These are phyloP conservation scores for Orthosia gracilis DNA, from an alignment of 2,888 invertebrate genomes.

Conservation along the genomic window DNA sequence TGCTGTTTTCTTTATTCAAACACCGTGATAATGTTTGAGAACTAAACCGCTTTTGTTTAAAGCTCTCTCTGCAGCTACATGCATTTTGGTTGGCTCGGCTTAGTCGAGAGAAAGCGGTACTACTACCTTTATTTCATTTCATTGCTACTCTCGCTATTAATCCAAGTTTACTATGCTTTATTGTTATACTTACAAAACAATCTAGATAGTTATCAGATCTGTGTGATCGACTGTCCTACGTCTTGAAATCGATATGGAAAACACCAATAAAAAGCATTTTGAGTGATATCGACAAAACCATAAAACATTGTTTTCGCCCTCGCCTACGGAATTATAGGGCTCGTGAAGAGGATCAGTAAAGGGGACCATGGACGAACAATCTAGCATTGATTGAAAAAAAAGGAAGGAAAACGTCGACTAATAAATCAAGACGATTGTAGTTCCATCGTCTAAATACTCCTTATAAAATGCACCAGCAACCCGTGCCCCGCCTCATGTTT, in stretches of 20 bases:
- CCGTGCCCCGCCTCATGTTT: too few relatives aligned
- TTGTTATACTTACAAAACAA: not conserved
- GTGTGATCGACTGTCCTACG: not conserved
- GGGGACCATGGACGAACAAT: not conserved
- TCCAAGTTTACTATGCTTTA: not conserved
- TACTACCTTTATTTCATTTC: conserved; percentile 29
- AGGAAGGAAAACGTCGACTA: too few relatives aligned
- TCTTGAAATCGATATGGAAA: not conserved
- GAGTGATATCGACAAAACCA: conserved; percentile 34
- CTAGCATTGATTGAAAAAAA: too few relatives aligned
- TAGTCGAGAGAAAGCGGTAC: not conserved
- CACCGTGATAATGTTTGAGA: too few relatives aligned
- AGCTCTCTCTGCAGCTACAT: not conserved
- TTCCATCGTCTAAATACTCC: too few relatives aligned
- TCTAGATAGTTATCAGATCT: not conserved
- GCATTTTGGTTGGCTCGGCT: not conserved
- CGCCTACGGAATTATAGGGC: not conserved
- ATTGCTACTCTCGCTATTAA: not conserved
- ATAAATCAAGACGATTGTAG: too few relatives aligned
- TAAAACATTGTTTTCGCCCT: conserved; percentile 3
- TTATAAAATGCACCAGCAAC: too few relatives aligned
- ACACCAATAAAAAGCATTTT: not conserved
- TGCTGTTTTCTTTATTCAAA: conserved; percentile 31
- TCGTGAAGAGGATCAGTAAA: not conserved
- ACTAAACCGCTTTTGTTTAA: not conserved